Conservation (phyloP, 2,888 invertebrate species). For the Saturnia pavonia region DNA sequence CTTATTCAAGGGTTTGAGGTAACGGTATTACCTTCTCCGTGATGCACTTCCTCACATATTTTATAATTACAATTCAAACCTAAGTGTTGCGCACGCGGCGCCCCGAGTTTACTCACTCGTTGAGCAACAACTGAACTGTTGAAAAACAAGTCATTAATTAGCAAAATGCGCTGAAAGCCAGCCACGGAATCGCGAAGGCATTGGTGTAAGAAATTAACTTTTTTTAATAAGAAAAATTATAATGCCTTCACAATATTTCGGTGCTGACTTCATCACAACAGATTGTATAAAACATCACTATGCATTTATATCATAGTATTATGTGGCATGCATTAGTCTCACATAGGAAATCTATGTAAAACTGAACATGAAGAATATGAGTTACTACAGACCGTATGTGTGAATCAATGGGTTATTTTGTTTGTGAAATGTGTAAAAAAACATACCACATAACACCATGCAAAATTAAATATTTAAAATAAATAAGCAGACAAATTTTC, state of each 20-base stretch:
- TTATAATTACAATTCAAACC: slow-evolving; percentile 81
- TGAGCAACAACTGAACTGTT: slow-evolving; percentile 81
- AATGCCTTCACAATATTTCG: slow-evolving; percentile 70
- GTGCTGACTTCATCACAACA: slow-evolving; percentile 71
- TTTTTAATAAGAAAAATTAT: slow-evolving; percentile 8
- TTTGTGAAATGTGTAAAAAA: slow-evolving; percentile 31
- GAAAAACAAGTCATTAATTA: slow-evolving; percentile 82
- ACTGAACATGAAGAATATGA: slow-evolving; percentile 26
- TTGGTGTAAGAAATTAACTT: slow-evolving; percentile 16
- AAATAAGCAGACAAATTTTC: slow-evolving; percentile 21
- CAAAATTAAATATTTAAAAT: slow-evolving; percentile 34
- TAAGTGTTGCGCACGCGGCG: slow-evolving; percentile 81
- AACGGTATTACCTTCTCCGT: slow-evolving; percentile 76
- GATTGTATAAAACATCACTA: slow-evolving; percentile 61
- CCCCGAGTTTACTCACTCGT: slow-evolving; percentile 80
- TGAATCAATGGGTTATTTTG: slow-evolving; percentile 17
- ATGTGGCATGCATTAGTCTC: slow-evolving; percentile 70
- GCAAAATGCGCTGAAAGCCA: slow-evolving; percentile 79
- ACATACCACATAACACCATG: slow-evolving; percentile 80
- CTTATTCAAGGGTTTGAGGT: slow-evolving; percentile 71
- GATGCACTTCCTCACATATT: slow-evolving; percentile 78
- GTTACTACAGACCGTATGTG: slow-evolving; percentile 23
- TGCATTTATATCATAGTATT: slow-evolving; percentile 76
- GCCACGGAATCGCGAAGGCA: slow-evolving; percentile 71
- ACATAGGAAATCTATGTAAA: slow-evolving; percentile 9